Percentiles rank a stretch among this genome's conserved stretches.
Evolutionary conservation across 35 echinoderm and acorn worm genomes (phyloP).

Genomic region (Ophioderma brevispina): DNA sequence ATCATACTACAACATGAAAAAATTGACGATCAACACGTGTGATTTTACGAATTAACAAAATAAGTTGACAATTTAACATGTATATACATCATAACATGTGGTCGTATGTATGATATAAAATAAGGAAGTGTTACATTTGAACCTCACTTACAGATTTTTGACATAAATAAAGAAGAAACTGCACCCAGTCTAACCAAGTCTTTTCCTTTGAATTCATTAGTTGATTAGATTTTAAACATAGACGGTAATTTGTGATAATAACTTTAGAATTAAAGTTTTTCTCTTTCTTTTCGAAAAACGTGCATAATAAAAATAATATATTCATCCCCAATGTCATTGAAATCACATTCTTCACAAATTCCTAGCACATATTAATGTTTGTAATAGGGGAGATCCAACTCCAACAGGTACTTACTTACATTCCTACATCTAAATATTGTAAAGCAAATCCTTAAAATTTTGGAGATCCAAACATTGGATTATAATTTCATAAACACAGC

Average conservation of each 20-base stretch:
- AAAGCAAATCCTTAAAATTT: neutral
- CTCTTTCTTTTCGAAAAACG: neutral
- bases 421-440: neutral
- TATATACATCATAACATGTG: no score
- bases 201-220: no score
- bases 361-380: neutral
- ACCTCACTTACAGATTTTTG: no score
- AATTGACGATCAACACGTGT: no score
- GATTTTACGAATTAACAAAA: no score
- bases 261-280: neutral
- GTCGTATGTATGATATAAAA: no score
- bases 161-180: no score
- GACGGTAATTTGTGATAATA: neutral
- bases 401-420: conserved; percentile 5
- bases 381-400: neutral
- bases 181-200: no score
- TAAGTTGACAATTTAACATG: no score
- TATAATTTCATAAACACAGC: no score
- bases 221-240: conserved; percentile 3
- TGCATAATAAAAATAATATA: conserved; percentile 13
- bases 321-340: conserved; percentile 1
- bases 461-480: conserved; percentile 1
- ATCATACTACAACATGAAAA: no score
- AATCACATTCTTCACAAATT: neutral
- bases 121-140: no score